phyloP scores from a whole-genome alignment of 1,140 invertebrate genomes.

The Tetramorium alpestre region DNA sequence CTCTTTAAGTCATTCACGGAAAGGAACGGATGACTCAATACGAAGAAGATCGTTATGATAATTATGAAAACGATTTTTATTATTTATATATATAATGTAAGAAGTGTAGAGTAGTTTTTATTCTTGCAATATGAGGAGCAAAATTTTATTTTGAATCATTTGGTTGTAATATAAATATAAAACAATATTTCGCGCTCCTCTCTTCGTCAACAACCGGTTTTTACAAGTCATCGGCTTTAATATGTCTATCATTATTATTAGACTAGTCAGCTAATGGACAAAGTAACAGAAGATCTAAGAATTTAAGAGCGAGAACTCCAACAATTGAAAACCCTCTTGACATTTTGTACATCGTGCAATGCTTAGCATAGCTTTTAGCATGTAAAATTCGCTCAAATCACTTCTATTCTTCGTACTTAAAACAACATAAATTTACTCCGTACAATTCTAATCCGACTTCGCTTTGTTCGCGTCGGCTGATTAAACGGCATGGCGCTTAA shows the following conservation, averaged over 20 bases:
- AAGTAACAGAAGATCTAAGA: not conserved
- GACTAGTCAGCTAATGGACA: no score
- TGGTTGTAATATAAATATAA: not conserved
- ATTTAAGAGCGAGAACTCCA: not conserved
- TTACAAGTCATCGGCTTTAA: slow-evolving; percentile 34
- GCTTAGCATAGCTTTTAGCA: not conserved
- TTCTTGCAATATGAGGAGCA: not conserved
- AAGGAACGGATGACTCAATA: not conserved
- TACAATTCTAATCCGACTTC: slow-evolving; percentile 5
- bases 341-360: not conserved
- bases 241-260: not conserved
- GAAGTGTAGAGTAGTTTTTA: not conserved
- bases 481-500: slow-evolving; percentile 35
- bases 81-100: not conserved
- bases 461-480: not conserved
- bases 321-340: not conserved
- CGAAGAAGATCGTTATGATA: not conserved
- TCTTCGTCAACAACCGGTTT: not conserved
- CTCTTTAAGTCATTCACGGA: not conserved
- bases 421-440: not conserved
- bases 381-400: not conserved
- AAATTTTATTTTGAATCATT: not conserved
- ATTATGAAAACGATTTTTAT: not conserved
- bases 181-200: not conserved
- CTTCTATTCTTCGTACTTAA: not conserved